phyloP scores from a whole-genome alignment of 1,140 invertebrate genomes.

The Chymomyza costata region DNA sequence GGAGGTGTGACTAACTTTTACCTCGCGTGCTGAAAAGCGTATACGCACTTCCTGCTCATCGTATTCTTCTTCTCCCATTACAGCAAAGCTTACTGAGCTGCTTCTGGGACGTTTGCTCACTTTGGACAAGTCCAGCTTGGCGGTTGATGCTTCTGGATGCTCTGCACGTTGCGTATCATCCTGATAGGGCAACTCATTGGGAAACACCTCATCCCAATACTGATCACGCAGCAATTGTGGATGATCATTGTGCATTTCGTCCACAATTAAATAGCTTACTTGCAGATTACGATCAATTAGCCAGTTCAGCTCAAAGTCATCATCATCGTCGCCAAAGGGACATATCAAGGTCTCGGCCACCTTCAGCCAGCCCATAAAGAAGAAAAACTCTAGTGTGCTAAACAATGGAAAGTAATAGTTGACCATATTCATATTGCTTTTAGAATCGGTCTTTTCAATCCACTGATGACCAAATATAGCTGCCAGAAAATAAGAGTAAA shows the following conservation, averaged over 20 bases:
- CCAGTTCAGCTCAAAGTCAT: constrained; percentile 86
- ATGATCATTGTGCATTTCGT: constrained; percentile 94
- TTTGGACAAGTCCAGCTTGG: constrained; percentile 38
- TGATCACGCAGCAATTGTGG: constrained; percentile 89
- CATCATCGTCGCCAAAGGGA: constrained; percentile 92
- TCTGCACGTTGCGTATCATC: constrained; percentile 45
- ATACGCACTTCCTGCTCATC: constrained; percentile 31
- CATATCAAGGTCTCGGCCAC: constrained; percentile 88
- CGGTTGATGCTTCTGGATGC: constrained; percentile 53
- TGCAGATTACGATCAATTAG: constrained; percentile 91
- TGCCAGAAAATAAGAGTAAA: constrained; percentile 91
- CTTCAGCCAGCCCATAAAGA: constrained; percentile 93
- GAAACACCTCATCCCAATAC: constrained; percentile 92
- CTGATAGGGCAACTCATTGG: constrained; percentile 82
- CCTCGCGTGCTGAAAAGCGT: constrained; percentile 29
- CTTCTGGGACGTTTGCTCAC: neutral
- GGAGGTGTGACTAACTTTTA: constrained; percentile 29
- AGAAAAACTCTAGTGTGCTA: constrained; percentile 87
- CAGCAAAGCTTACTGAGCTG: constrained; percentile 29
- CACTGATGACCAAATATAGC: constrained; percentile 86
- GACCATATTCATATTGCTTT: constrained; percentile 74
- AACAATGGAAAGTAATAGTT: constrained; percentile 92
- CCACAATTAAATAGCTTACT: constrained; percentile 93
- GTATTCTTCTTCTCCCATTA: constrained; percentile 7
- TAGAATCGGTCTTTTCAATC: constrained; percentile 75